A percentile compares a stretch with the other conserved stretches of the same genome.
Evolutionary conservation across 2,888 invertebrate genomes (phyloP).

Genomic region (Lissocephala sabroskyi): DNA sequence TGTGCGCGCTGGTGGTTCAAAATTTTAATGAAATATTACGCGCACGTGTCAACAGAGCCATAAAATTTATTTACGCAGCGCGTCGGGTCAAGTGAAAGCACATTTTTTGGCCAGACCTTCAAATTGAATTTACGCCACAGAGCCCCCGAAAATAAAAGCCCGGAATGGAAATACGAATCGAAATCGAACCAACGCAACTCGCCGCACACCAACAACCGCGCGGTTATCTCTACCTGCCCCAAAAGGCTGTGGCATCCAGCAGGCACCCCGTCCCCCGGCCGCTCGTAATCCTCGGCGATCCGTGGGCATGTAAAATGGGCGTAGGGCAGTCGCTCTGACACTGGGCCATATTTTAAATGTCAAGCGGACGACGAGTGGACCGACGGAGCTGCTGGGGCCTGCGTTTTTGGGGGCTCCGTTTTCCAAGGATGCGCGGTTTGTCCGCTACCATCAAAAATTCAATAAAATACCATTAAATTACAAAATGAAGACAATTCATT

Average conservation of each 20-base stretch:
- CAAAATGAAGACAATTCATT: constrained; percentile 65
- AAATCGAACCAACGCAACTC: constrained; percentile 38
- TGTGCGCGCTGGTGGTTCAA: background rate
- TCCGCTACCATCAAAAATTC: constrained; percentile 58
- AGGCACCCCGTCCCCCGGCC: background rate
- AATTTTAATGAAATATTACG: constrained; percentile 59
- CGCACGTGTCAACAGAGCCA: constrained; percentile 60
- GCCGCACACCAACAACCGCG: background rate
- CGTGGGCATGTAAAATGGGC: constrained; percentile 55
- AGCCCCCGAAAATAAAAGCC: no score
- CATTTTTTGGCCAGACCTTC: constrained; percentile 56
- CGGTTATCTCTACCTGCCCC: background rate
- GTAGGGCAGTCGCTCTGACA: constrained; percentile 69
- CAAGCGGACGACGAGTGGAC: constrained; percentile 37
- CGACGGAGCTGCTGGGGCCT: constrained; percentile 14
- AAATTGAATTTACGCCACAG: constrained; percentile 60
- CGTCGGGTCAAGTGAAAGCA: constrained; percentile 70
- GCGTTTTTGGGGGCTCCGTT: constrained; percentile 1
- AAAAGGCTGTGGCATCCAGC: background rate
- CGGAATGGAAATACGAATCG: no score
- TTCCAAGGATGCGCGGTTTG: constrained; percentile 40
- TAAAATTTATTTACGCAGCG: constrained; percentile 68
- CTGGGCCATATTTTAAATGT: constrained; percentile 68
- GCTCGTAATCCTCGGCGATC: constrained; percentile 5
- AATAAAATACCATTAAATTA: constrained; percentile 69